Conservation (phyloP, 2,888 invertebrate species). For the Caenorhabditis uteleia region DNA sequence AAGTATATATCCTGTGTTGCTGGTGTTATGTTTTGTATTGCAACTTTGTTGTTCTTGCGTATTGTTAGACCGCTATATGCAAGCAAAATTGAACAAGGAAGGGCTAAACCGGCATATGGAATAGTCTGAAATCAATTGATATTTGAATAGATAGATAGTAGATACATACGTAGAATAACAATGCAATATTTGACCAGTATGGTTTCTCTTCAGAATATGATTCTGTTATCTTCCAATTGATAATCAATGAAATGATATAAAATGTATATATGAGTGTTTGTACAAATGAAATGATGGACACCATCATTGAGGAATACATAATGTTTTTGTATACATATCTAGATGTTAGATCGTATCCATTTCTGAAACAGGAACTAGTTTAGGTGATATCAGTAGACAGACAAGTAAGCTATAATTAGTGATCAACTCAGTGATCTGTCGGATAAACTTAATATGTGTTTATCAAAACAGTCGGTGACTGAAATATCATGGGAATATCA, state of each 20-base stretch:
- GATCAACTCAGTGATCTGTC: no score
- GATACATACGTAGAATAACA: background rate
- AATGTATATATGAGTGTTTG: conserved; percentile 18
- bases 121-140: background rate
- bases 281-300: conserved; percentile 20
- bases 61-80: background rate
- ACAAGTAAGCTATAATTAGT: no score
- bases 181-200: background rate
- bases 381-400: background rate
- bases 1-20: background rate
- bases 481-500: no score
- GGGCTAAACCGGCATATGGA: background rate
- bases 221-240: background rate
- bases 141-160: background rate
- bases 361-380: background rate
- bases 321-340: conserved; percentile 13
- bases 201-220: no score
- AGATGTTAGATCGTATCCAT: conserved; percentile 15
- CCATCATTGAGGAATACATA: conserved; percentile 14
- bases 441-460: no score
- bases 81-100: background rate
- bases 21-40: no score
- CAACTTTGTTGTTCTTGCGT: no score
- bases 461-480: no score
- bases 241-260: conserved; percentile 1